These are phyloP conservation scores for Andrena trimmerana DNA, from an alignment of 2,888 invertebrate genomes.

Conservation along the genomic window DNA sequence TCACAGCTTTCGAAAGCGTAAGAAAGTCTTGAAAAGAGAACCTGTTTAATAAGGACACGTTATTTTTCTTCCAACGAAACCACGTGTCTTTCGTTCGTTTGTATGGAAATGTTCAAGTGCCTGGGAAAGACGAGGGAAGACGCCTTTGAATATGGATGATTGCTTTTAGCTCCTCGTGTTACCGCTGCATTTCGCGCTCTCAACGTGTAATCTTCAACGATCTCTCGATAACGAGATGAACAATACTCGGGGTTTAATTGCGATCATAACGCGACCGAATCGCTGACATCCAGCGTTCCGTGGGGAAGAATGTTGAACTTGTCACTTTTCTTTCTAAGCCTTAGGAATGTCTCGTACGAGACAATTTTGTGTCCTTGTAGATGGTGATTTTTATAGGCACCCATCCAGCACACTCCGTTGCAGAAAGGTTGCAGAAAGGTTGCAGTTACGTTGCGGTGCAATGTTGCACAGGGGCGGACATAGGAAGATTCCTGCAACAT, in stretches of 20 bases:
- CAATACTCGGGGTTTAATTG: constrained; percentile 3
- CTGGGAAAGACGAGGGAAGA: constrained; percentile 35
- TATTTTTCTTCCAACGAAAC: constrained; percentile 48
- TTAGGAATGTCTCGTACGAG: neutral
- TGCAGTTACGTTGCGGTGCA: no score
- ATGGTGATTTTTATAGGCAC: no score
- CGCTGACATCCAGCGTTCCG: neutral
- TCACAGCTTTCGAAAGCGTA: constrained; percentile 61
- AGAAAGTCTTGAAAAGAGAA: constrained; percentile 59
- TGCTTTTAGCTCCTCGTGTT: neutral
- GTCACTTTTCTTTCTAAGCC: neutral
- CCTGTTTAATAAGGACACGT: constrained; percentile 58
- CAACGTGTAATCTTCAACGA: constrained; percentile 14
- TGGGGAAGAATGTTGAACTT: constrained; percentile 20
- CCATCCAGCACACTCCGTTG: no score
- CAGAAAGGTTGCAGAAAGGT: no score
- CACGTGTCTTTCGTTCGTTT: constrained; percentile 33
- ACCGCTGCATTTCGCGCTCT: constrained; percentile 2
- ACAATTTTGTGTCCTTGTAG: no score
- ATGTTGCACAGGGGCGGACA: no score
- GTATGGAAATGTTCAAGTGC: constrained; percentile 52
- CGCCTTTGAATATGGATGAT: constrained; percentile 20
- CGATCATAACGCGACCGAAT: neutral
- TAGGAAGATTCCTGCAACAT: no score
- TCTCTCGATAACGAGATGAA: constrained; percentile 1